phyloP scores from a whole-genome alignment of 2,888 invertebrate species.

The Agrotis segetum region DNA sequence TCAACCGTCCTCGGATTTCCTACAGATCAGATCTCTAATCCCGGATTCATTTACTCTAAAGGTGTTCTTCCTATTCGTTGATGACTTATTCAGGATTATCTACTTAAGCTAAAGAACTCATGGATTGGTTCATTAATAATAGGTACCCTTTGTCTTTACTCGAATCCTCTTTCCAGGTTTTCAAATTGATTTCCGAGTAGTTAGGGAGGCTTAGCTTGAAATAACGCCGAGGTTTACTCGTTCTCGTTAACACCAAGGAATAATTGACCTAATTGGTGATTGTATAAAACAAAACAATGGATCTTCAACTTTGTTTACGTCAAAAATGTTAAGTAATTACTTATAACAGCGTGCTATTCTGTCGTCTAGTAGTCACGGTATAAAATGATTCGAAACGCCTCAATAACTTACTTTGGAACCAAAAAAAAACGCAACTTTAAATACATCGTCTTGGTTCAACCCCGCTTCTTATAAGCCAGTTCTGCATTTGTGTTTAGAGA shows the following conservation, averaged over 20 bases:
- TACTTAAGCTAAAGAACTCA: slow-evolving; percentile 27
- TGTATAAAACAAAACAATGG: background rate
- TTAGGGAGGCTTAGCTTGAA: background rate
- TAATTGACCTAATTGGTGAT: background rate
- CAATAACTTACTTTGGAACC: no score
- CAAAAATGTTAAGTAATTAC: no score
- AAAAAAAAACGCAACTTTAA: no score
- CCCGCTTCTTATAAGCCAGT: no score
- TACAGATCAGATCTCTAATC: slow-evolving; percentile 66
- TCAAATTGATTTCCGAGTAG: background rate
- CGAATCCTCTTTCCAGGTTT: background rate
- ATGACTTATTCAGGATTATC: slow-evolving; percentile 54
- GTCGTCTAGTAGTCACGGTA: no score
- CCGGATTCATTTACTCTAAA: slow-evolving; percentile 67
- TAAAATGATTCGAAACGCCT: no score
- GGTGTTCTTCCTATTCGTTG: slow-evolving; percentile 51
- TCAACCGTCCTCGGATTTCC: slow-evolving; percentile 54
- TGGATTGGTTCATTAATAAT: slow-evolving; percentile 9
- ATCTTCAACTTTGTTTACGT: background rate
- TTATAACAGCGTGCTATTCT: no score
- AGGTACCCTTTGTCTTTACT: background rate
- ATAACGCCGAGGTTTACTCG: background rate
- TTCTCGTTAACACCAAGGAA: no score
- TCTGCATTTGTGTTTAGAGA: no score
- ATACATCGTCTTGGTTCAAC: no score